phyloP scores from a whole-genome alignment of 35 echinoderm and acorn worm species.

The Chiridota heheva region DNA sequence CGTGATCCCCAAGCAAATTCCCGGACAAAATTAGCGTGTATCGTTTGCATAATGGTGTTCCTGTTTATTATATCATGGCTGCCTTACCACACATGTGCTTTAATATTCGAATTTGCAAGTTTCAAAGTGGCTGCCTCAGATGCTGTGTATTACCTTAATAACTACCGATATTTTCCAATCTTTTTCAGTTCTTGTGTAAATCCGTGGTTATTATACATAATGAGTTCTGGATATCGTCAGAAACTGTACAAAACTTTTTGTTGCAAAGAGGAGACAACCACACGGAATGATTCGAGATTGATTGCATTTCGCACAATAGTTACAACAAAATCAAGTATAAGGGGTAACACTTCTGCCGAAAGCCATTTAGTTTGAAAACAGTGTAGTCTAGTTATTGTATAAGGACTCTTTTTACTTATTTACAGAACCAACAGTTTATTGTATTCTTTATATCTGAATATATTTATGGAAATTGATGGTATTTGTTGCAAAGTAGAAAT shows the following conservation, averaged over 20 bases:
- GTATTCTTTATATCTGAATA: too few relatives aligned
- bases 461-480: too few relatives aligned
- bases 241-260: not conserved
- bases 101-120: not conserved
- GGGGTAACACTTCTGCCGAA: too few relatives aligned
- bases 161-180: not conserved
- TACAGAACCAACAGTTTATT: too few relatives aligned
- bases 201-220: slow-evolving; percentile 7
- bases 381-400: too few relatives aligned
- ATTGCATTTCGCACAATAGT: not conserved
- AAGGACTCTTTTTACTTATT: too few relatives aligned
- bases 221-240: slow-evolving; percentile 19
- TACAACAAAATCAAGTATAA: not conserved
- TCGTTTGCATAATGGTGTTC: slow-evolving; percentile 17
- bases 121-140: too few relatives aligned
- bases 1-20: not conserved
- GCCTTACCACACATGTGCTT: not conserved
- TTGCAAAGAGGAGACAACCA: not conserved
- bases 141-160: not conserved
- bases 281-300: not conserved
- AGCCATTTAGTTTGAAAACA: too few relatives aligned
- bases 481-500: too few relatives aligned
- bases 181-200: not conserved
- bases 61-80: slow-evolving; percentile 18
- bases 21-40: not conserved